Base-by-base conservation (phyloP, 2,888 invertebrate species). In the Stenurella melanura region DNA sequence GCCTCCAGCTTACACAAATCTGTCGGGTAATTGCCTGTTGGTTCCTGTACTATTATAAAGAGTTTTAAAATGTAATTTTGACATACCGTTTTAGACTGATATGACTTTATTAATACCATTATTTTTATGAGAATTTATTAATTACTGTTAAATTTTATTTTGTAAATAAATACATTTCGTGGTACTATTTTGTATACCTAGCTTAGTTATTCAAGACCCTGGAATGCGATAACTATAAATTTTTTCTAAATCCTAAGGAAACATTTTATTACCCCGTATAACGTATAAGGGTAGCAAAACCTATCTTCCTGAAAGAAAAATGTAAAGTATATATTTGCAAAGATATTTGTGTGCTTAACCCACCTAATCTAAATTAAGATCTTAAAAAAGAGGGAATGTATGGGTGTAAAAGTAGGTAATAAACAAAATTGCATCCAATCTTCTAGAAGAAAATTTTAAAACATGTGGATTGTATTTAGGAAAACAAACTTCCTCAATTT, bases 301-400 rank as follows among this genome's bases (percentile, higher is more conserved):
- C 70, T 60, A 60, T 70, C 60, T 70, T 15, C 42, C 11, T 15
- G 60, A 42, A 50, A 50, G 69, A 70, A 50, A 70, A 70, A 60
- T 70, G 60, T 57, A 69, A 60, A 60, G 42, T 70, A 60, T 70
- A 60, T 70, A 21, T 70, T 70, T 60, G 70, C 19, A 70, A 70
- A 42, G 70, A 60, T 70, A 42, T 70, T 70, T 70, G 70, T 70
- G 42, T 60, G 42, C 70, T 70, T 70, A 70, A 61, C 70, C 21
- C 60, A 26, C 60, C 60, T 70, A 70, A 70, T 70, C 70, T 70
- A 70, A 70, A 70, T 70, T 70, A 70, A 70, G 30, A 70, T 70
- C 70, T 70, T 61, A 60, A 70, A 69, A 60, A 50, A 38, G 70
- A 34, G 21, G 12, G 60, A 60, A 70, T 60, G 26, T 60, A 70